These are phyloP conservation scores for Hermetia illucens DNA, from an alignment of 1,140 invertebrate genomes.

Conservation along the genomic window DNA sequence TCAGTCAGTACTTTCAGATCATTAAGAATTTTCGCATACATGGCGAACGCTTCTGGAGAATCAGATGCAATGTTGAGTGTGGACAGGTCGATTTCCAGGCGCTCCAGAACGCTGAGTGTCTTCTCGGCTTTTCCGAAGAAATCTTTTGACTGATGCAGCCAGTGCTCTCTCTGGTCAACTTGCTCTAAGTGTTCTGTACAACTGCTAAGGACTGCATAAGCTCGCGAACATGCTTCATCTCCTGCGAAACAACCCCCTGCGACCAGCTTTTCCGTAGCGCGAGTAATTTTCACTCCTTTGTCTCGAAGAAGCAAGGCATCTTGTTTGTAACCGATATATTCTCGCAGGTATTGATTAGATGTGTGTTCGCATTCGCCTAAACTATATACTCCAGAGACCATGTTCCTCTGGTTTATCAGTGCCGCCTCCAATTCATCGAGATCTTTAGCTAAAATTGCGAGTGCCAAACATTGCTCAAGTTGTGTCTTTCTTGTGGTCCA, in stretches of 20 bases:
- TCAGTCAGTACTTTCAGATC: conserved; percentile 42
- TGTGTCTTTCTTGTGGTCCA: conserved; percentile 53
- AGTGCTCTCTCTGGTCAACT: conserved; percentile 51
- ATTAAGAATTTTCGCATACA: conserved; percentile 45
- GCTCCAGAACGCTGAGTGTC: conserved; percentile 59
- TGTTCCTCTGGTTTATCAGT: conserved; percentile 30
- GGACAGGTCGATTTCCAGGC: conserved; percentile 60
- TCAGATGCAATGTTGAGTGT: conserved; percentile 47
- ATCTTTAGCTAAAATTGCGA: conserved; percentile 58
- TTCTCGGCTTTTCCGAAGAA: conserved; percentile 64
- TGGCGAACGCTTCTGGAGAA: conserved; percentile 46
- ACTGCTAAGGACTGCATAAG: conserved; percentile 55
- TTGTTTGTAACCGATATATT: conserved; percentile 53
- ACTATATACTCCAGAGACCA: conserved; percentile 19
- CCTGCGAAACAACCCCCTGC: conserved; percentile 51
- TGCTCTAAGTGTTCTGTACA: conserved; percentile 60
- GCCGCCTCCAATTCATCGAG: conserved; percentile 49
- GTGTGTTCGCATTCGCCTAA: conserved; percentile 52
- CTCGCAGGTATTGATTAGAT: conserved; percentile 50
- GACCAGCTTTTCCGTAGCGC: conserved; percentile 62
- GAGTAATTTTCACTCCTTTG: conserved; percentile 57
- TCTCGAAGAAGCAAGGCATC: conserved; percentile 67
- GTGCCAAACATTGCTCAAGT: conserved; percentile 62
- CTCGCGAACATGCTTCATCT: conserved; percentile 51
- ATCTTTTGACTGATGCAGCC: conserved; percentile 50